Conservation (phyloP, 2,888 invertebrate genomes). For the Corythucha ciliata region DNA sequence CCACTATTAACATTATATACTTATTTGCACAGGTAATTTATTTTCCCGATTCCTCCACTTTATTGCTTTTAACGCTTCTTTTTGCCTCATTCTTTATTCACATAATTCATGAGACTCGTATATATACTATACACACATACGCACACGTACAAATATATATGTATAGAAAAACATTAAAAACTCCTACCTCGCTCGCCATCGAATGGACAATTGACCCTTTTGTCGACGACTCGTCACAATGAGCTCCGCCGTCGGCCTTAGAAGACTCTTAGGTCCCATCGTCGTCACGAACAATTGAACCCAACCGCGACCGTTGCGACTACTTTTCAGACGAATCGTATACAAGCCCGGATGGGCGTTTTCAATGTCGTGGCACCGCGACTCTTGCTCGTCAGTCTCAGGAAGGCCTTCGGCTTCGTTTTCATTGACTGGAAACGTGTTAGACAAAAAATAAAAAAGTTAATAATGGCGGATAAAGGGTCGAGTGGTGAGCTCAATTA, state of each 20-base stretch:
- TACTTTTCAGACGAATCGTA: constrained; percentile 30
- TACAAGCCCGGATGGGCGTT: constrained; percentile 24
- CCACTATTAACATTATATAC: no score
- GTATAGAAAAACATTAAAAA: no score
- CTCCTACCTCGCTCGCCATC: constrained; percentile 27
- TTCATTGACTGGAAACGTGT: constrained; percentile 9
- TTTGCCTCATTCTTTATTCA: no score
- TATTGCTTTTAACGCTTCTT: no score
- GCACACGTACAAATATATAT: no score
- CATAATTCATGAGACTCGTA: no score
- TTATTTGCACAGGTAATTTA: no score
- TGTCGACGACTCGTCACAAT: constrained; percentile 28
- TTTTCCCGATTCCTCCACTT: no score
- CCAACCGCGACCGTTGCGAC: constrained; percentile 37
- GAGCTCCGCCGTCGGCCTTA: constrained; percentile 34
- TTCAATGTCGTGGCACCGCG: constrained; percentile 8
- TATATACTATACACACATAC: no score
- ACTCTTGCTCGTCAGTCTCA: not conserved
- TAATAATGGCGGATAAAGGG: no score
- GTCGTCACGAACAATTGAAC: constrained; percentile 42
- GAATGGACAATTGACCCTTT: constrained; percentile 22
- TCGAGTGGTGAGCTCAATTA: no score
- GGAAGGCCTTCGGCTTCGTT: constrained; percentile 11
- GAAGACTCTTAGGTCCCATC: constrained; percentile 40
- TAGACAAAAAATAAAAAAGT: no score